These are phyloP conservation scores for Thecocarcelia acutangulata DNA, from an alignment of 2,888 invertebrate genomes.

Conservation along the genomic window DNA sequence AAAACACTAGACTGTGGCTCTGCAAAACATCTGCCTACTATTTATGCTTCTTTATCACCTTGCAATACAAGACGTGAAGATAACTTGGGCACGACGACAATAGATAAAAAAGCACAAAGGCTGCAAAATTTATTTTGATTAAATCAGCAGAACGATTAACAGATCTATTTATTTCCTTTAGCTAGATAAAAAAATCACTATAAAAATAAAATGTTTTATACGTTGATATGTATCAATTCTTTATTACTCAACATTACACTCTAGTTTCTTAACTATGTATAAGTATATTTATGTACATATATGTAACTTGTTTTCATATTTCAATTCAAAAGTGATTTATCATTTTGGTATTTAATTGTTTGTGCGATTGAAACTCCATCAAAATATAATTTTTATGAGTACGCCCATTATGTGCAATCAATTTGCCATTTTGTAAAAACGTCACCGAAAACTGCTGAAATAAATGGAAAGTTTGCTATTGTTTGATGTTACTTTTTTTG, in stretches of 20 bases:
- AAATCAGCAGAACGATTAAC: too few species aligned
- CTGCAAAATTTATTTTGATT: too few species aligned
- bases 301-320: neutral
- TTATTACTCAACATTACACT: neutral
- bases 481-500: neutral
- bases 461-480: slow-evolving; percentile 37
- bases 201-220: too few species aligned
- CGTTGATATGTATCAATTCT: too few species aligned
- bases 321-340: slow-evolving; percentile 36
- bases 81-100: too few species aligned
- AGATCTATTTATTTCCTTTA: too few species aligned
- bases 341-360: slow-evolving; percentile 20
- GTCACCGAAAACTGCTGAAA: slow-evolving; percentile 30
- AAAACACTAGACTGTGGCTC: too few species aligned
- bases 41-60: too few species aligned
- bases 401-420: slow-evolving; percentile 50
- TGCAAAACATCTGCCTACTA: too few species aligned
- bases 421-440: slow-evolving; percentile 58
- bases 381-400: slow-evolving; percentile 43
- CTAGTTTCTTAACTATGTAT: neutral
- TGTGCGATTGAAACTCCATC: slow-evolving; percentile 39
- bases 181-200: too few species aligned
- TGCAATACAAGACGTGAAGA: too few species aligned
- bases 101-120: too few species aligned
- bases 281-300: neutral